These are phyloP conservation scores for Hartigia nigra DNA, from an alignment of 2,888 invertebrate genomes.

Conservation along the genomic window DNA sequence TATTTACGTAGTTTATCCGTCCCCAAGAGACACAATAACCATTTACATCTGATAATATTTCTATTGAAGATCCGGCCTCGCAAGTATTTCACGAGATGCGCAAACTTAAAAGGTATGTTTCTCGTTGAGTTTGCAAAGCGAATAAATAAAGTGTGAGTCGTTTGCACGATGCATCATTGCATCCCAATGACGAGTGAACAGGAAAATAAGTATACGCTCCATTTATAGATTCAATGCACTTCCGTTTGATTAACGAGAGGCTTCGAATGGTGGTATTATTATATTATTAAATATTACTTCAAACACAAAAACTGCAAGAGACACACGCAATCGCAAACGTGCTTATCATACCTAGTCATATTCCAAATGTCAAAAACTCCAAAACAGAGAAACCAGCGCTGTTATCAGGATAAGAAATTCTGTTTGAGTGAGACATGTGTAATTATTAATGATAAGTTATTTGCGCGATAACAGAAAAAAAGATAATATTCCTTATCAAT, in stretches of 20 bases:
- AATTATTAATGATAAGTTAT: neutral
- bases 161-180: conserved; percentile 29
- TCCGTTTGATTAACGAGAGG: conserved; percentile 22
- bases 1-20: neutral
- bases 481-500: neutral
- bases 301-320: neutral
- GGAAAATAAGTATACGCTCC: conserved; percentile 12
- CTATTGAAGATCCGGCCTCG: neutral
- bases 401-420: neutral
- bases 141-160: conserved; percentile 24
- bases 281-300: neutral
- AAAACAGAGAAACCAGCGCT: neutral
- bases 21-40: neutral
- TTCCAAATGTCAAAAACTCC: neutral
- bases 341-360: neutral
- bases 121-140: conserved; percentile 29
- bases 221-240: conserved; percentile 31
- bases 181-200: conserved; percentile 31
- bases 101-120: neutral
- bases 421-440: neutral
- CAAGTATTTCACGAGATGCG: neutral
- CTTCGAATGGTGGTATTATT: neutral
- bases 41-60: neutral
- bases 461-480: neutral
- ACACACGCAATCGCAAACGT: neutral